Conservation (phyloP, 2,888 invertebrate genomes). For the Apotomis turbidana region DNA sequence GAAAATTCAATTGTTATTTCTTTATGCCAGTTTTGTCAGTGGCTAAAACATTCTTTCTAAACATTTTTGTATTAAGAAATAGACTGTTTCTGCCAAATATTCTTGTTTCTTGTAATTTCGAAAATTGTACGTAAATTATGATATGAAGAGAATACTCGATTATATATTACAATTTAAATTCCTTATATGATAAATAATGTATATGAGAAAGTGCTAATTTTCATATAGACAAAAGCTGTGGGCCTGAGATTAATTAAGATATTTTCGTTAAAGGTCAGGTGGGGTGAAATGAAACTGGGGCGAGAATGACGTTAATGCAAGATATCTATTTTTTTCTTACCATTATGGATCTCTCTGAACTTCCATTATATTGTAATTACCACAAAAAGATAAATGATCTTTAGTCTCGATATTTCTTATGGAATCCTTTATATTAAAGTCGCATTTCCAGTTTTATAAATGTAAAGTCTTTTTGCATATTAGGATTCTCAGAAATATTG, state of each 20-base stretch:
- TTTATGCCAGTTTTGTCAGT: not conserved
- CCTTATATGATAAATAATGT: not conserved
- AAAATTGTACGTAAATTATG: constrained; percentile 21
- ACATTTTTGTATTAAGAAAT: constrained; percentile 8
- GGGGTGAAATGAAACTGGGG: not conserved
- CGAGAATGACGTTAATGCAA: not conserved
- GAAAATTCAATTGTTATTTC: not conserved
- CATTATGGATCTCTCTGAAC: too few relatives aligned
- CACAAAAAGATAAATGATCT: not conserved
- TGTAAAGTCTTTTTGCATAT: not conserved
- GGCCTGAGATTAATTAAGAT: not conserved
- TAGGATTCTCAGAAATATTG: not conserved
- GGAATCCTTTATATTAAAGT: too few relatives aligned
- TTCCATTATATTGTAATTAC: too few relatives aligned
- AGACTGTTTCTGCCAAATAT: constrained; percentile 22
- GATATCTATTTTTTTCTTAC: too few relatives aligned
- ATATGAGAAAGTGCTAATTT: constrained; percentile 7
- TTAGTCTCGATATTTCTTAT: too few relatives aligned
- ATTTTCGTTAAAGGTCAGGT: not conserved
- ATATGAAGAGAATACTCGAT: constrained; percentile 15
- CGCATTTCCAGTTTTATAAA: not conserved
- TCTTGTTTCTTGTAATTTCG: not conserved
- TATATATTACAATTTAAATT: not conserved
- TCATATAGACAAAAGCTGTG: not conserved
- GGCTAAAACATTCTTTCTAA: not conserved